These are phyloP conservation scores for Dasypogon diadema DNA, from an alignment of 2,888 invertebrate genomes.

Conservation along the genomic window DNA sequence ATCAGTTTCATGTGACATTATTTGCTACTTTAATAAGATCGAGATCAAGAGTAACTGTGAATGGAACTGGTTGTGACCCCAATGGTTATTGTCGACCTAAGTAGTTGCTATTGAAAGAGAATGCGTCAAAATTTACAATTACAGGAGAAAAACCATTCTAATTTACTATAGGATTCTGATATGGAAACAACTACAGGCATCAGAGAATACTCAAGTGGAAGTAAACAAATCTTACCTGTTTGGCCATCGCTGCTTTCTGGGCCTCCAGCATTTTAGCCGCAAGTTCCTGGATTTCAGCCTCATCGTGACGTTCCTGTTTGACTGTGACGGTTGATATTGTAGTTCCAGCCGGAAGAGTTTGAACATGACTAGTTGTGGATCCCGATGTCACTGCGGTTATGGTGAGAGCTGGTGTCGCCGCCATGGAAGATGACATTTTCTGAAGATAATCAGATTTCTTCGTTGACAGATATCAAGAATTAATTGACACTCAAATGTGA, in stretches of 20 bases:
- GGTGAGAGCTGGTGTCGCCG: conserved; percentile 46
- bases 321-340: conserved; percentile 59
- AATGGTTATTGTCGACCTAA: too few relatives aligned
- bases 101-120: too few relatives aligned
- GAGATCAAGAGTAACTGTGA: too few relatives aligned
- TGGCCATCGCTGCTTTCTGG: conserved; percentile 76
- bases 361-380: conserved; percentile 12
- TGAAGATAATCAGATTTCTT: neutral
- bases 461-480: neutral
- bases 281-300: conserved; percentile 87
- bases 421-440: conserved; percentile 34
- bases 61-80: too few relatives aligned
- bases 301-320: conserved; percentile 73
- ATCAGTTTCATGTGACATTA: too few relatives aligned
- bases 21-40: too few relatives aligned
- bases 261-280: conserved; percentile 90
- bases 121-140: too few relatives aligned
- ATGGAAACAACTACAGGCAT: too few relatives aligned
- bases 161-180: too few relatives aligned
- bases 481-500: conserved; percentile 4
- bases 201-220: too few relatives aligned
- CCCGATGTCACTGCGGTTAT: conserved; percentile 52
- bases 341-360: conserved; percentile 23
- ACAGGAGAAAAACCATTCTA: too few relatives aligned
- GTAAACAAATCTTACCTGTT: conserved; percentile 57